Evolutionary conservation across 2,888 invertebrate species (phyloP), one percentile per base, ranked within the genome.

Genomic region (Bembecia ichneumoniformis): DNA sequence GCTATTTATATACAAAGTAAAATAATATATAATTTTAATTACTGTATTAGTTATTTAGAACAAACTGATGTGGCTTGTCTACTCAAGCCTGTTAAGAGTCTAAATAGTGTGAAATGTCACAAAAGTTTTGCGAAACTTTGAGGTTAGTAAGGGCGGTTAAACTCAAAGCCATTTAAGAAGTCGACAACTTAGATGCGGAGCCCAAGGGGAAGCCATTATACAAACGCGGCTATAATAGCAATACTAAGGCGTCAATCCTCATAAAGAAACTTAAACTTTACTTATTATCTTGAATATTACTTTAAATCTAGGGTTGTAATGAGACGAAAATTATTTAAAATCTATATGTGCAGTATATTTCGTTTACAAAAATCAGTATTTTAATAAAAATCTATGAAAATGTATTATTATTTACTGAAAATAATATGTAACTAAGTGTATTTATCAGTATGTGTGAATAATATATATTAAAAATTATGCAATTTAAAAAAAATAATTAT

Each of bases 181-280:
- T 53, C 56, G 53, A 53, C 56, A 51, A 54, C 53, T 55, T 53
- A 54, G 51, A 56, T 52, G 53, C 54, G 53, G 52, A 56, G 54
- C 53, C 51, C 53, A 51, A 51, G 48, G 52, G 40, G 40, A 40
- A 40, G 11, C 52, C 51, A 51, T 54, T 53, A 49, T 47, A 47
- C 35, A 47, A 52, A 52, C 52, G 55, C 53, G 54, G 47, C 49
- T 47, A 10, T 48, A 43, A 45, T 28, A 50, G 52, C 53, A 53
- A 54, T 55, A 54, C 54, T 52, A 52, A 51, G 44, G 46, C 45
- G 49, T 48, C 48, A 54, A 55, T 57, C 51, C 48, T 53, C 53
- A 51, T 51, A 53, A 55, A 52, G 53, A 53, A 50, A 53, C 53
- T 52, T 34, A 52, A 56, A 55, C 49, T 56, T 54, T 15, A 48